Conservation (phyloP, 2,113 vertebrate genomes). For the Dermatemys mawii region DNA sequence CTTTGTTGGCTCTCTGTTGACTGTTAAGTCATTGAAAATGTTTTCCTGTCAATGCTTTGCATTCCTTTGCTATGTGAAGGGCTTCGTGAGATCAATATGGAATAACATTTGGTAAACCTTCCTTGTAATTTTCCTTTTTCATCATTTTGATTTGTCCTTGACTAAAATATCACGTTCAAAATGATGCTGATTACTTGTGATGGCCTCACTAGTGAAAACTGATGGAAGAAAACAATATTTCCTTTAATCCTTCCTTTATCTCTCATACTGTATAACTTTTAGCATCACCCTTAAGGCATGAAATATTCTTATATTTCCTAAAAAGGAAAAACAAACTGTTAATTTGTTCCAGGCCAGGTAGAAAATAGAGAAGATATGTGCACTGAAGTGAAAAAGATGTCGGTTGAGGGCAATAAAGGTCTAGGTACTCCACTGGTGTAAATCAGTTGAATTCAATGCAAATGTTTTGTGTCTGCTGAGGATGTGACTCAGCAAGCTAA, state of each 20-base stretch:
- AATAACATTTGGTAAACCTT: neutral
- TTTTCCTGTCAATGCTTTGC: neutral
- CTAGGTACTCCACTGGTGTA: neutral
- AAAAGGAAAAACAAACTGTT: neutral
- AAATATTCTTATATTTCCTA: neutral
- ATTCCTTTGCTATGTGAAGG: neutral
- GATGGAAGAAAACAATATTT: neutral
- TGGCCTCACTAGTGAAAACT: neutral
- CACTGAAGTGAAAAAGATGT: neutral
- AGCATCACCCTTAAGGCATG: neutral
- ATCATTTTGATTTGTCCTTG: neutral
- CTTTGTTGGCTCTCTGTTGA: constrained; percentile 2
- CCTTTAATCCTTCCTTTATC: neutral
- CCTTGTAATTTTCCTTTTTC: neutral
- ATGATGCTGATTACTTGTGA: neutral
- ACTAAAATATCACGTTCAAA: neutral
- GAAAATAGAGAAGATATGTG: neutral
- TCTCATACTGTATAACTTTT: neutral
- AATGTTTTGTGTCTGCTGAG: neutral
- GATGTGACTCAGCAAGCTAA: neutral
- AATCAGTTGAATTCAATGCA: accelerated
- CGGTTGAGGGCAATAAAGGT: neutral
- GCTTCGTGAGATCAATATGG: neutral
- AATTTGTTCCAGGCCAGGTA: neutral
- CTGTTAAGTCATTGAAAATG: neutral